These are phyloP conservation scores for Platanista minor DNA, from an alignment of 2,113 vertebrate genomes.

Conservation along the genomic window DNA sequence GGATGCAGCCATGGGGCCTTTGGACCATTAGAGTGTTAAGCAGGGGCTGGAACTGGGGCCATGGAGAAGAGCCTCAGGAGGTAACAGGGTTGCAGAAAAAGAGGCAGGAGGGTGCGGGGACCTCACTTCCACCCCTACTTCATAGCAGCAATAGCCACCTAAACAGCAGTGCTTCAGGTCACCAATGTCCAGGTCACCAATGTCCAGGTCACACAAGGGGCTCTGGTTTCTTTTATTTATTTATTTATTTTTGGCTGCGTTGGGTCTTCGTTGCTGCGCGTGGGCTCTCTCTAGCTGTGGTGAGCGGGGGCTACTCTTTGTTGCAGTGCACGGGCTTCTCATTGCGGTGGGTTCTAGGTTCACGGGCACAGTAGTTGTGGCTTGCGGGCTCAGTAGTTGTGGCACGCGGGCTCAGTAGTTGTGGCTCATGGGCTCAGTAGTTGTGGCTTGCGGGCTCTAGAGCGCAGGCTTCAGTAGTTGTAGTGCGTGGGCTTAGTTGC, in stretches of 20 bases:
- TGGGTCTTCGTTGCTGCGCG: too few relatives aligned
- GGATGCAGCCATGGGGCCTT: rapidly evolving
- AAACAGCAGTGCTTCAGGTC: neutral
- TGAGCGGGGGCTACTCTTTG: too few relatives aligned
- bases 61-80: neutral
- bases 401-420: too few relatives aligned
- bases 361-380: too few relatives aligned
- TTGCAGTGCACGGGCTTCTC: too few relatives aligned
- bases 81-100: neutral
- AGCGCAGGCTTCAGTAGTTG: too few relatives aligned
- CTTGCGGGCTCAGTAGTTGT: too few relatives aligned
- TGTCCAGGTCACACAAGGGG: neutral
- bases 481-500: too few relatives aligned
- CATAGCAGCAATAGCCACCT: neutral
- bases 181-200: neutral
- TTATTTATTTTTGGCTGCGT: too few relatives aligned
- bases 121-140: neutral
- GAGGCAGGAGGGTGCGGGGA: neutral
- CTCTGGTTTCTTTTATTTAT: neutral
- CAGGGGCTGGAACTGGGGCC: neutral
- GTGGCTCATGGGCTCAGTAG: rapidly evolving
- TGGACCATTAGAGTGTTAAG: rapidly evolving
- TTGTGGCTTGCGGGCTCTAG: too few relatives aligned
- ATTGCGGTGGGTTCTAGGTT: too few relatives aligned
- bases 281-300: too few relatives aligned